These are phyloP conservation scores for Nemurella pictetii DNA, from an alignment of 2,888 invertebrate genomes.

Conservation along the genomic window DNA sequence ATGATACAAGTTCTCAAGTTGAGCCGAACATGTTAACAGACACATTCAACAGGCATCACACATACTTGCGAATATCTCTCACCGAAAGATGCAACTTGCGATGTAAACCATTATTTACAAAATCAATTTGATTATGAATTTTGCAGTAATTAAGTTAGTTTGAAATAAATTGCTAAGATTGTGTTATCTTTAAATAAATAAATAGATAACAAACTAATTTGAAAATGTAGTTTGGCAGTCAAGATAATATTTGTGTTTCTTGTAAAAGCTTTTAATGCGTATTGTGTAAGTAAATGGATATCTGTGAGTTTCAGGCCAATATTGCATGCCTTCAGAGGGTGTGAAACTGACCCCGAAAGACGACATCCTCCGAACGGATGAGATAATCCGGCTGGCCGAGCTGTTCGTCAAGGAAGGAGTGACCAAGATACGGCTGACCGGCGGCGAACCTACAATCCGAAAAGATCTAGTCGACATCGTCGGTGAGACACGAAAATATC, in stretches of 20 bases:
- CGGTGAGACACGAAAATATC: too few species aligned
- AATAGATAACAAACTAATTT: neutral
- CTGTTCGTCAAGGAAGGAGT: slow-evolving; percentile 90
- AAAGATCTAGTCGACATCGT: slow-evolving; percentile 84
- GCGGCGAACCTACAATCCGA: slow-evolving; percentile 94
- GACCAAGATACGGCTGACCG: slow-evolving; percentile 90
- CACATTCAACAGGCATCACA: slow-evolving; percentile 83
- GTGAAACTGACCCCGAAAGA: slow-evolving; percentile 77
- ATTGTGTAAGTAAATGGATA: too few species aligned
- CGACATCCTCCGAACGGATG: slow-evolving; percentile 76
- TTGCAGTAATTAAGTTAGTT: neutral
- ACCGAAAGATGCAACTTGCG: slow-evolving; percentile 96
- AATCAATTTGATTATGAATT: neutral
- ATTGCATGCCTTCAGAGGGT: slow-evolving; percentile 98
- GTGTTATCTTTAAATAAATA: neutral
- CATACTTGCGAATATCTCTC: slow-evolving; percentile 92
- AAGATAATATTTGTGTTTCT: too few species aligned
- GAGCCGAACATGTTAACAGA: slow-evolving; percentile 63
- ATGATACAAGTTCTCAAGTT: neutral
- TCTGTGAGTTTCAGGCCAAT: slow-evolving; percentile 68
- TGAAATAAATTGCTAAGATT: neutral
- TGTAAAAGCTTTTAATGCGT: too few species aligned
- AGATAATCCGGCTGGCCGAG: slow-evolving; percentile 76
- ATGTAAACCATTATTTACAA: too few species aligned
- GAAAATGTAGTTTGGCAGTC: neutral